Base-by-base conservation (phyloP, 2,113 vertebrate species). In the Spheniscus mendiculus region DNA sequence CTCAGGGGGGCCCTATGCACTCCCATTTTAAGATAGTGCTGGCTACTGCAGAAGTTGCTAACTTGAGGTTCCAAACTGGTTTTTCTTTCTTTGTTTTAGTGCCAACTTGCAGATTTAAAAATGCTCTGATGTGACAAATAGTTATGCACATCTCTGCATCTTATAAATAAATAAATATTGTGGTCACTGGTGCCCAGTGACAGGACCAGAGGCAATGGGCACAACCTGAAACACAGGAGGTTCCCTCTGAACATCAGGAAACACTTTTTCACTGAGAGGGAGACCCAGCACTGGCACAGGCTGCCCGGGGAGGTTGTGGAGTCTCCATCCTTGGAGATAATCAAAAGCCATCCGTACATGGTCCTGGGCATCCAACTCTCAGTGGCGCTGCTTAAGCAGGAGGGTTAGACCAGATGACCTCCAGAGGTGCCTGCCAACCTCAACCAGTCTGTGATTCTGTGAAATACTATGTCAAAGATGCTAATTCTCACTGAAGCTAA, bases 341-440 rank as follows among this genome's bases (percentile, higher is more conserved):
- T 72, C 32, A 32, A 25, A 34, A 87, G 25, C 10, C 4, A 1
- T 12, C 32, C 59, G 40, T 26, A 32, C 13, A 30, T 19, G 25
- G 32, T 36, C 45, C 32, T 47, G 72, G 29, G 47, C 71, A 83
- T 30, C 30, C 3, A 13, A 23, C 11, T 87, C 20, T 71, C 5
- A 0, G 26, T 62, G 50, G 10, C 45, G 16, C 30, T 74, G 23
- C 50, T 29, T 59, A 25, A 34, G 29, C 36, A 16, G 61, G 5
- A 9, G 21, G 3, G 0, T 50, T 50, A 62, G 63, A 38, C 12
- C 2, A 16, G 2, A 16, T 26, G 44, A 38, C 21, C 6, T 34
- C 15, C 56, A 89, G 52, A 61, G 20, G 9, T 79, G 9, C 17
- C 45, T 56, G 56, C 56, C 56, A 72, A 23, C 34, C 18, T 72